Base-by-base conservation (phyloP, 1,140 invertebrate species). In the Drosophila sturtevanti region DNA sequence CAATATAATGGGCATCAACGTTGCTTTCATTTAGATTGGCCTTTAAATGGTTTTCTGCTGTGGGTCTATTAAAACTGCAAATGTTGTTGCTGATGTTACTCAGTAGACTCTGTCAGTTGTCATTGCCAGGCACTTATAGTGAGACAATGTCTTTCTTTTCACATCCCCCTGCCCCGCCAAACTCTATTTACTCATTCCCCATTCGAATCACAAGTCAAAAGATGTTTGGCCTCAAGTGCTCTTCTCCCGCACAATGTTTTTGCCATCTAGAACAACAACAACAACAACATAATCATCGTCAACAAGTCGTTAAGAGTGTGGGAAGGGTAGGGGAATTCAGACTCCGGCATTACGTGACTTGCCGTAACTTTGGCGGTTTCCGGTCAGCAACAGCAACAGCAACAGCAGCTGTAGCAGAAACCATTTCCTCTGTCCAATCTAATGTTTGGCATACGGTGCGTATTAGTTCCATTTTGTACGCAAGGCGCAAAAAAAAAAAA, bases 41-140 rank as follows among this genome's bases (percentile, higher is more conserved):
- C 41, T 62, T 76, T 76, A 68, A 76, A 76, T 76, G 64, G 64
- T 56, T 56, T n/a, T n/a, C n/a, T 61, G 58, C 67, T 75, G 41
- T 75, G 72, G 61, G 72, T 76, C 72, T 76, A 68, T 68, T 75
- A 75, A 75, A 61, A 64, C 72, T 51, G 38, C 71, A 68, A 75
- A 48, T 74, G 72, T 58, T 72, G 68, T 72, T 31, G 31, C 14
- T 38, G 16, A 54, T 34, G 12, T 41, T 63, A 6, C 12, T 44
- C n/a, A n/a, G 16, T 41, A 51, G 55, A 24, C 41, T 55, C 64
- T 63, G 37, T 21, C 58, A 61, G 38, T 58, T 75, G 72, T 54
- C 72, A 75, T 31, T 21, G 35, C 27, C 72, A 74, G 35, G 62
- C 72, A 55, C 35, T 72, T 44, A 34, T 52, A 52, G 41, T 35